Base-by-base conservation (phyloP, 2,797 vertebrate species). In the Rhinella marina region DNA sequence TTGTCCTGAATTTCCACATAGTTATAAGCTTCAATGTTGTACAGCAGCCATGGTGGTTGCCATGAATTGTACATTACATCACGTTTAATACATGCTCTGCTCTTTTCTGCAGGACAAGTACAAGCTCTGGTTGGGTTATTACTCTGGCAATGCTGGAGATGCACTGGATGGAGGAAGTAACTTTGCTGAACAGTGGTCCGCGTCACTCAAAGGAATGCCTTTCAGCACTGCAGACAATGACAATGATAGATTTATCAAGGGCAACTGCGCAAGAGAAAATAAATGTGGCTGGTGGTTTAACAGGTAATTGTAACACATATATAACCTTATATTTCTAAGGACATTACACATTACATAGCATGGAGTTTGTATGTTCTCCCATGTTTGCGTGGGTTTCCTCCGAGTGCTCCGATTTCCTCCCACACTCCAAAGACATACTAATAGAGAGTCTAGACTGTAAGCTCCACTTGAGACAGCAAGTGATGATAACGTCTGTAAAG, bases 201-300 rank as follows among this genome's bases (percentile, higher is more conserved):
- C 94, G 79, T 96, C 94, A 50, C 94, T 96, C 90, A 94, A 93
- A 56, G 96, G 97, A 83, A 98, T 98, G 97, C 94, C 94, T 76
- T 98, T 98, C 92, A 97, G 95, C 93, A 97, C 97, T 66, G 93
- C 87, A 79, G 97, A 98, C 90, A 95, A 96, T 93, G 97, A 98
- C 89, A 96, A 97, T 0, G 97, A 98, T 90, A 95, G 95, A 72
- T 98, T 95, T 92, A 90, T 94, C 84, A 93, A 94, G 79, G 97
- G 97, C 90, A 98, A 92, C 93, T 98, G 97, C 88, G 96, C 97
- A 0, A 76, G 92, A 87, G 97, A 98, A 92, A 97, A 96, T 89
- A 92, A 92, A 70, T 95, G 94, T 0, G 97, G 97, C 14, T 98
- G 97, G 97, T 98, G 97, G 97, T 98, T 95, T 88, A 98, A 98